Evolutionary conservation across 2,797 vertebrate genomes (phyloP), one percentile per base, ranked within the genome.

Genomic region (Eptatretus atami): DNA sequence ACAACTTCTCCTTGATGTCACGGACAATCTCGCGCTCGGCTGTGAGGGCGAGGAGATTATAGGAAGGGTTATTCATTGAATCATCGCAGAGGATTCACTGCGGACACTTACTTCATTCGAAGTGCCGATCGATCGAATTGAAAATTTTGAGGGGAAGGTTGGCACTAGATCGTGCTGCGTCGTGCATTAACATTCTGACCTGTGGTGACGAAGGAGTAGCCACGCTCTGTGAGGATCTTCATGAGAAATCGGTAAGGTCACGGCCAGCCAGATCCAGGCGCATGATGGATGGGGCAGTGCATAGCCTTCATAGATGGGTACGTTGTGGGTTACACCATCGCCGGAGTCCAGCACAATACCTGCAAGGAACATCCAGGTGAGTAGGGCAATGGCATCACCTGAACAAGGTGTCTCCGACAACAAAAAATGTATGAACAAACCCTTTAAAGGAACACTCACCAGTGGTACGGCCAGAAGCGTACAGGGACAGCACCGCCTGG

Each of bases 1-100:
- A 78, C 64, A 81, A 66, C 68, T 81, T 81, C 68, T 81, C 78
- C 70, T 80, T 80, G 70, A 79, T 80, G 71, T 80, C 78, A 25
- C 77, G 75, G 64, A 79, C 79, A 11, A 81, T 81, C 72, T 81
- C 78, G 19, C 75, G 73, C 68, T 81, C 78, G 68, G 78, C 79
- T 81, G 72, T 53, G 63, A 31, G 9, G 52, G 19, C 31, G 63
- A 60, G 24, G 57, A n/a, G 57, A 10, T n/a, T 12, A 24, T 12
- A 9, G 25, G 12, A 10, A 12, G 9, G n/a, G 57, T 25, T 10
- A 12, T 61, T 61, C 14, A 19, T 14, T 19, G 55, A 60, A 14
- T 60, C 55, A 19, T 19, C 14, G 19, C 6, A 19, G 9, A 14
- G 55, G 55, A 14, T 19, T 60, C 55, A 14, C 55, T 19, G 19